Conservation (phyloP, 2,797 vertebrate species). For the Myripristis jacobus region DNA sequence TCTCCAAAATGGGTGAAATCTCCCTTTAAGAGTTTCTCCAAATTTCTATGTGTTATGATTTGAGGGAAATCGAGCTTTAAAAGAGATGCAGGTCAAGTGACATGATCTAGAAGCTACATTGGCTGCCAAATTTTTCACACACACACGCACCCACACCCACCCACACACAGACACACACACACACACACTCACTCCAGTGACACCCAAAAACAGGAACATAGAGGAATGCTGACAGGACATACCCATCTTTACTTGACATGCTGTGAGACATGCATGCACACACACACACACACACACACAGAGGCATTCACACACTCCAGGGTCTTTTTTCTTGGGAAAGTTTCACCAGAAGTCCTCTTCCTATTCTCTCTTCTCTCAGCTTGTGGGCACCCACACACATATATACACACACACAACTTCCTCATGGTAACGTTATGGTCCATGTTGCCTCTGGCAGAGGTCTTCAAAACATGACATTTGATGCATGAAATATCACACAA, state of each 20-base stretch:
- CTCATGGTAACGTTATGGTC: background rate
- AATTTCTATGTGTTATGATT: background rate
- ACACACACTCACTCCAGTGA: conserved; percentile 12
- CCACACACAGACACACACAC: conserved; percentile 43
- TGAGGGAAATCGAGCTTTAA: background rate
- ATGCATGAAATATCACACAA: no score
- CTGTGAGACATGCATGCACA: conserved; percentile 6
- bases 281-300: no score
- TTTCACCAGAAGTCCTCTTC: conserved; percentile 3
- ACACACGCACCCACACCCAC: background rate
- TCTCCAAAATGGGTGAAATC: no score
- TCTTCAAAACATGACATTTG: no score
- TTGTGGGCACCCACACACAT: background rate
- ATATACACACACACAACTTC: background rate
- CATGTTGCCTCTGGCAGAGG: no score
- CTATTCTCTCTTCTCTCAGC: conserved; percentile 5
- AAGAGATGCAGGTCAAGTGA: no score
- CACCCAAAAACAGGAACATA: background rate
- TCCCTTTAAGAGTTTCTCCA: no score
- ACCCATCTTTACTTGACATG: background rate
- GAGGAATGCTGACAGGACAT: conserved; percentile 3
- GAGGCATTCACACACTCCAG: background rate
- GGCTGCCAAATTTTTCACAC: conserved; percentile 16
- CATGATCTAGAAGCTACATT: background rate
- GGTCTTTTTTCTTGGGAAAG: background rate